Evolutionary conservation across 1,140 invertebrate genomes (phyloP), one percentile per base, ranked within the genome.

Genomic region (Scaptomyza pallida): DNA sequence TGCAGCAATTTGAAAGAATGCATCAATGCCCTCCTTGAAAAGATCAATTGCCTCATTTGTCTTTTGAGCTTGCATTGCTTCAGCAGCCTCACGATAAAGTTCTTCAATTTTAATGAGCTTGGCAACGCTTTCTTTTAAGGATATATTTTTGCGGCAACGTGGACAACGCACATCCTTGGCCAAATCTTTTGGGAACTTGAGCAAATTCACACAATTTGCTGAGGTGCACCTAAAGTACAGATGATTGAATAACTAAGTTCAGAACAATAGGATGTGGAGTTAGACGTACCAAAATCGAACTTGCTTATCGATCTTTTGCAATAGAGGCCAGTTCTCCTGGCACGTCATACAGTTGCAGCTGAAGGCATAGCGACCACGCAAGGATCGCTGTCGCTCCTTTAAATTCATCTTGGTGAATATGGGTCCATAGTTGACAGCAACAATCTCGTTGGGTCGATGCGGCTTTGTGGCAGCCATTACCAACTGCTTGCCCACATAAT

Each of bases 361-460:
- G 82, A 98, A 98, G 94, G 95, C 96, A 89, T 97, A 98, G 47
- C 96, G 93, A 9, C 94, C 94, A 2, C 92, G 90, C 1, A 98
- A 92, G 8, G 93, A 93, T 43, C 93, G 91, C 75, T 94, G 94
- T 1, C 97, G 92, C 13, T 96, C 94, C n/a, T 92, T 91, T 6
- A 93, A 79, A 15, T 80, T 92, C 45, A 93, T 93, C 70, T 95
- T 94, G 4, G 95, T 94, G 88, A 96, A 97, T 59, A 96, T 93
- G 5, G 96, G 96, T 0, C 97, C 97, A 91, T 98, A 98, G 90
- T 97, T 97, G 79, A 98, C 97, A 1, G 94, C 93, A 1, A 97
- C 93, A 41, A 94, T 85, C 33, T 96, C 94, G 0, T 95, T 95
- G 1, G 93, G 90, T 10, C 91, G 79, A 44, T 97, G 89, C 0